Evolutionary conservation across 2,888 invertebrate genomes (phyloP).

Genomic region (Drosophila fungiperda): DNA sequence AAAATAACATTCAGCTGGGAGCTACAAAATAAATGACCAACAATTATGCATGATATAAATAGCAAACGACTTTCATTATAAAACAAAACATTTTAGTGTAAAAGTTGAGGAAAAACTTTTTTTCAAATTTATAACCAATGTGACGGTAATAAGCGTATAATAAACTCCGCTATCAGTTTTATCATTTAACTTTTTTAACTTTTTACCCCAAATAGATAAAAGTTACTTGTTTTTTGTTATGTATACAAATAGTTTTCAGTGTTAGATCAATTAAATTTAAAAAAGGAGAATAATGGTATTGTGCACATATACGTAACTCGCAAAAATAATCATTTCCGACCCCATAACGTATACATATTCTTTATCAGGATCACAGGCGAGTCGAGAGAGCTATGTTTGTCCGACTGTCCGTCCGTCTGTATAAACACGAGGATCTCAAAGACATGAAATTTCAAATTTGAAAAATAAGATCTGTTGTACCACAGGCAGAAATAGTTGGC

Average conservation of each 20-base stretch:
- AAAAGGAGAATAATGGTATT: neutral
- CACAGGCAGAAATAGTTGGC: neutral
- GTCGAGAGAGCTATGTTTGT: neutral
- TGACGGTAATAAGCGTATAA: conserved; percentile 20
- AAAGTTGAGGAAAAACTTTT: conserved; percentile 24
- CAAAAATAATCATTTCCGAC: neutral
- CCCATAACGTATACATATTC: neutral
- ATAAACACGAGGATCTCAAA: neutral
- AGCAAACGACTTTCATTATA: conserved; percentile 15
- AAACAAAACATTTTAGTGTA: neutral
- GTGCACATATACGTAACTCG: neutral
- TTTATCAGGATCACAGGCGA: neutral
- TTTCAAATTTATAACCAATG: conserved; percentile 10
- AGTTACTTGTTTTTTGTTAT: neutral
- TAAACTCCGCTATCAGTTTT: neutral
- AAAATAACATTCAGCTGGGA: conserved; percentile 3
- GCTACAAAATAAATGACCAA: conserved; percentile 25
- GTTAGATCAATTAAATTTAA: neutral
- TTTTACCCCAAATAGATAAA: neutral
- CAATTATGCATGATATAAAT: conserved; percentile 30
- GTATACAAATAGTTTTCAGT: neutral
- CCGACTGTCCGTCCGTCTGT: neutral
- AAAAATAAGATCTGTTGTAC: neutral
- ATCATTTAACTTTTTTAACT: neutral
- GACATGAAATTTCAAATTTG: neutral